phyloP scores from a whole-genome alignment of 1,140 invertebrate genomes.

The Helicoverpa zea region DNA sequence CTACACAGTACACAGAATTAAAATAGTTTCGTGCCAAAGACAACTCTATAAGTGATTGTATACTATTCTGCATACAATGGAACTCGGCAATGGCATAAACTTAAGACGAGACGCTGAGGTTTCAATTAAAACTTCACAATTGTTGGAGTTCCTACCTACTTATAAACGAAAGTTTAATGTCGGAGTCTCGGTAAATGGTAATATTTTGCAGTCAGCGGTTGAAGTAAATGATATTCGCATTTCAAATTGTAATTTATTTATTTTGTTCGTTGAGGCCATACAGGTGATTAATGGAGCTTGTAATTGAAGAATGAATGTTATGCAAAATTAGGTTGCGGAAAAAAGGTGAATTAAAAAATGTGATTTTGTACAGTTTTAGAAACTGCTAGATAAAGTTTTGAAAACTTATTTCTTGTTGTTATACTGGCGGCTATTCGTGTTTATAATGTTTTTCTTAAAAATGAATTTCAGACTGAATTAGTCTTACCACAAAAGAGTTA shows the following conservation, averaged over 20 bases:
- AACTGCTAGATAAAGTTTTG: too few species aligned
- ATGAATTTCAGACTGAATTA: too few species aligned
- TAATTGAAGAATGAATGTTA: not conserved
- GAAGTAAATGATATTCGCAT: conserved; percentile 42
- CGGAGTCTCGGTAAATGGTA: conserved; percentile 37
- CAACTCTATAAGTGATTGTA: conserved; percentile 33
- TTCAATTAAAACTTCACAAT: conserved; percentile 59
- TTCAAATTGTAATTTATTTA: conserved; percentile 45
- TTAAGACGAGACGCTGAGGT: conserved; percentile 43
- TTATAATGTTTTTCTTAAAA: too few species aligned
- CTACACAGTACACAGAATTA: not conserved
- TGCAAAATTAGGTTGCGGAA: not conserved
- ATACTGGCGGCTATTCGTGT: too few species aligned
- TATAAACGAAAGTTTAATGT: conserved; percentile 44
- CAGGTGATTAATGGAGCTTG: not conserved
- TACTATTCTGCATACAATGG: conserved; percentile 34
- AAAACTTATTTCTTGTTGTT: too few species aligned
- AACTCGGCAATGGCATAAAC: conserved; percentile 39
- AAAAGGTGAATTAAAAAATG: too few species aligned
- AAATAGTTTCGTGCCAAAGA: conserved; percentile 3
- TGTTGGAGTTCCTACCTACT: conserved; percentile 47
- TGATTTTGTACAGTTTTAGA: too few species aligned
- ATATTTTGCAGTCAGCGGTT: conserved; percentile 46
- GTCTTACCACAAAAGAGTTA: too few species aligned
- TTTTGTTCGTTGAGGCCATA: conserved; percentile 18